Evolutionary conservation across 1,140 invertebrate species (phyloP), one percentile per base, ranked within the genome.

Genomic region (Diorhabda sublineata): DNA sequence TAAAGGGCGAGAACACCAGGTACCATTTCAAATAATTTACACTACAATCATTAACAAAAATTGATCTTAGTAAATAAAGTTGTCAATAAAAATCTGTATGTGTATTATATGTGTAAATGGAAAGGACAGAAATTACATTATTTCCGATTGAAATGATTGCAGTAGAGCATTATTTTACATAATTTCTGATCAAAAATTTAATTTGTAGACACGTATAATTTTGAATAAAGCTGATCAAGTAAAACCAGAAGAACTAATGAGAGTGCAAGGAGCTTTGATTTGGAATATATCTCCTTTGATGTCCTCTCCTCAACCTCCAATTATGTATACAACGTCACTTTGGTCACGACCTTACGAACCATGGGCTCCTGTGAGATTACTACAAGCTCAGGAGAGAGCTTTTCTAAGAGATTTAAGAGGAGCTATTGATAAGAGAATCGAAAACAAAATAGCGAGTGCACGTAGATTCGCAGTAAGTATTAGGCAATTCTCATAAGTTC

Each of bases 201-300:
- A 42, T 73, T 74, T 11, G 26, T 74, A 94, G 90, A 93, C 91
- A 6, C 89, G 95, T 75, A 96, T 98, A 75, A 87, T 98, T 72
- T 84, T 98, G 59, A 98, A 97, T 85, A 98, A 98, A 84, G 95
- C 94, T 2, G 96, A 98, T 80, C 91, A 91, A 75, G 92, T 98
- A 41, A 92, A 93, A 78, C 91, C 94, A 0, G 94, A 96, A 79
- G 95, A 98, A 81, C 80, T 98, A 59, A 91, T 98, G 89, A 86
- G 93, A 74, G 94, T 98, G 4, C 95, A 97, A 82, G 93, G 94
- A 62, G 93, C 93, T 3, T 84, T 98, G 45, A 94, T 98, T 76
- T 98, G 96, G 96, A 97, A 96, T 79, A 94, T 98, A 75, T 96
- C 94, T 7, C 96, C 95, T 3, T 82, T 98, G 59, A 95, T 98